These are phyloP conservation scores for Mormyrus iriodes DNA, from an alignment of 2,113 vertebrate species.

Conservation along the genomic window DNA sequence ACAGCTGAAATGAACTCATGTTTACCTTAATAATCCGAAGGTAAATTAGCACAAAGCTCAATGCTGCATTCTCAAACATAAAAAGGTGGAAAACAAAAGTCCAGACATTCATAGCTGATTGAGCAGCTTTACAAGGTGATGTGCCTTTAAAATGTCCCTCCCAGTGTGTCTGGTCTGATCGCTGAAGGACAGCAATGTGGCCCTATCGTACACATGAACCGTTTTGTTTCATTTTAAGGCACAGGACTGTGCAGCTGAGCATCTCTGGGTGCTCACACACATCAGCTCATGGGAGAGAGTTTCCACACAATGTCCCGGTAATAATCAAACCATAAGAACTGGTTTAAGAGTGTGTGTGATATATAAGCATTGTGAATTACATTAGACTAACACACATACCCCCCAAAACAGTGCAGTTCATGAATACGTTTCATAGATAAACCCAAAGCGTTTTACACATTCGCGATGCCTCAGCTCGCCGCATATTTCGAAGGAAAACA, in stretches of 20 bases:
- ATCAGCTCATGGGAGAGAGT: background rate
- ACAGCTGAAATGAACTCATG: background rate
- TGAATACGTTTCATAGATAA: background rate
- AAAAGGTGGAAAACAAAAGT: background rate
- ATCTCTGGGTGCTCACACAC: background rate
- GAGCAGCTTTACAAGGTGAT: background rate
- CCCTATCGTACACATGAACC: background rate
- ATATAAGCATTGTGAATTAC: background rate
- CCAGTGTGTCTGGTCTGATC: background rate
- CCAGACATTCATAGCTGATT: background rate
- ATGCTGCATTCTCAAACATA: background rate
- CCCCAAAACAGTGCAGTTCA: background rate
- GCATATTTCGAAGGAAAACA: background rate
- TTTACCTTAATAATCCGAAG: background rate
- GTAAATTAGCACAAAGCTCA: background rate
- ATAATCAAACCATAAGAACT: background rate
- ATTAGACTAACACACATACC: background rate
- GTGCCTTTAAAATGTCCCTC: background rate
- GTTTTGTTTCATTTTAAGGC: background rate
- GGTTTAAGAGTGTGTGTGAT: background rate
- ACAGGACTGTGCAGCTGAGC: background rate
- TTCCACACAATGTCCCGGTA: background rate
- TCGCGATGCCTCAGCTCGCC: background rate
- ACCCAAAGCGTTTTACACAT: background rate
- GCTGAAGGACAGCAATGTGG: background rate